phyloP scores from a whole-genome alignment of 2,888 invertebrate genomes.

The Thelaira solivaga region DNA sequence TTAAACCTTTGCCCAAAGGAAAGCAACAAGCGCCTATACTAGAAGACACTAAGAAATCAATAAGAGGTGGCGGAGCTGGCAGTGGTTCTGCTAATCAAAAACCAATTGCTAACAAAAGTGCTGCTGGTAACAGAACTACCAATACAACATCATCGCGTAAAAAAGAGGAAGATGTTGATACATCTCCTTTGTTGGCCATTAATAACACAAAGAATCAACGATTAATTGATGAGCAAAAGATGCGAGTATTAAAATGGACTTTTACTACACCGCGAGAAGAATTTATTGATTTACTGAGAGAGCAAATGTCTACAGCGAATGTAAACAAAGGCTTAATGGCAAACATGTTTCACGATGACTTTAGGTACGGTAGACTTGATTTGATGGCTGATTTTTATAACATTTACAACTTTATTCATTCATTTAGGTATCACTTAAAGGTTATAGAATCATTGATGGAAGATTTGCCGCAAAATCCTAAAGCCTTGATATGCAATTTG shows the following conservation, averaged over 20 bases:
- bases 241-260: slow-evolving; percentile 96
- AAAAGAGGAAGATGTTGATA: slow-evolving; percentile 91
- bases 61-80: slow-evolving; percentile 69
- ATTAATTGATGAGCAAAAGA: slow-evolving; percentile 93
- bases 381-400: neutral
- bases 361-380: slow-evolving; percentile 78
- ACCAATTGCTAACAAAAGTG: slow-evolving; percentile 62
- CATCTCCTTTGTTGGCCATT: slow-evolving; percentile 85
- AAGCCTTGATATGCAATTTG: slow-evolving; percentile 90
- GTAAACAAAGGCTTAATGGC: slow-evolving; percentile 91
- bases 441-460: slow-evolving; percentile 94
- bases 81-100: slow-evolving; percentile 63
- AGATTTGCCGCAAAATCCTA: slow-evolving; percentile 87
- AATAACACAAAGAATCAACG: slow-evolving; percentile 95
- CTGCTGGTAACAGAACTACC: slow-evolving; percentile 68
- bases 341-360: slow-evolving; percentile 97
- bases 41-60: slow-evolving; percentile 78
- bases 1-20: slow-evolving; percentile 85
- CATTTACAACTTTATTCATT: neutral
- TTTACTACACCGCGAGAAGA: slow-evolving; percentile 95
- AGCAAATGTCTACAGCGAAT: slow-evolving; percentile 92
- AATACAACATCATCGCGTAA: slow-evolving; percentile 79
- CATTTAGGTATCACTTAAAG: slow-evolving; percentile 91
- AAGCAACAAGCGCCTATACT: slow-evolving; percentile 79
- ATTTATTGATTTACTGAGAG: slow-evolving; percentile 93